Evolutionary conservation across 92 coral and sea anemone genomes (phyloP).

Genomic region (Epizoanthus scotinus): DNA sequence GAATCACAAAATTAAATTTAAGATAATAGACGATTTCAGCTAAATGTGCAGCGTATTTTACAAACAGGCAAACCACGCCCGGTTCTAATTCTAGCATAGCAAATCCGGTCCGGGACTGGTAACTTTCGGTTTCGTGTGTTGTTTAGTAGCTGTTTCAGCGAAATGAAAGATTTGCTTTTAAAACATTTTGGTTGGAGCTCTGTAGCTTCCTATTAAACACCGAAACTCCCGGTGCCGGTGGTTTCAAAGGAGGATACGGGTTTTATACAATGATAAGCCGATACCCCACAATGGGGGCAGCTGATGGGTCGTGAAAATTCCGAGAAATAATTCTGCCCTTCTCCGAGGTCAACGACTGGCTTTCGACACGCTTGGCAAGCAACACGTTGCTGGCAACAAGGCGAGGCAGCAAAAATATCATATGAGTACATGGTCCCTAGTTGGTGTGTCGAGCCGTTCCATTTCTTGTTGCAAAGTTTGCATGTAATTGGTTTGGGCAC

Average conservation of each 20-base stretch:
- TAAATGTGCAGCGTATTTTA: neutral
- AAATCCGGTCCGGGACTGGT: constrained; percentile 23
- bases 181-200: constrained; percentile 3
- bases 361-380: constrained; percentile 94
- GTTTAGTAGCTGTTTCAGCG: neutral
- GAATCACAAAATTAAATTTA: neutral
- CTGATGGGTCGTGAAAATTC: constrained; percentile 88
- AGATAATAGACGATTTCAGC: neutral
- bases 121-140: neutral
- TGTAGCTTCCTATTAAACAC: constrained; percentile 12
- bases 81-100: constrained; percentile 22
- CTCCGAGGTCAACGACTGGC: constrained; percentile 80
- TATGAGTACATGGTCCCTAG: constrained; percentile 93
- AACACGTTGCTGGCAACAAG: constrained; percentile 89
- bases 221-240: constrained; percentile 25
- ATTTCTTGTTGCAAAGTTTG: constrained; percentile 81
- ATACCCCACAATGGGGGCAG: constrained; percentile 96
- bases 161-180: constrained; percentile 6
- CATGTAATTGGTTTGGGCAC: constrained; percentile 89
- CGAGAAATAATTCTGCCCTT: constrained; percentile 85
- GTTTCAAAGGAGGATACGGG: constrained; percentile 74
- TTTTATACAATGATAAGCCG: constrained; percentile 92
- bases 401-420: constrained; percentile 97
- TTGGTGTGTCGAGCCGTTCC: constrained; percentile 99
- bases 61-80: constrained; percentile 32